phyloP scores from a whole-genome alignment of 1,140 invertebrate genomes.

The Hetaerina americana region DNA sequence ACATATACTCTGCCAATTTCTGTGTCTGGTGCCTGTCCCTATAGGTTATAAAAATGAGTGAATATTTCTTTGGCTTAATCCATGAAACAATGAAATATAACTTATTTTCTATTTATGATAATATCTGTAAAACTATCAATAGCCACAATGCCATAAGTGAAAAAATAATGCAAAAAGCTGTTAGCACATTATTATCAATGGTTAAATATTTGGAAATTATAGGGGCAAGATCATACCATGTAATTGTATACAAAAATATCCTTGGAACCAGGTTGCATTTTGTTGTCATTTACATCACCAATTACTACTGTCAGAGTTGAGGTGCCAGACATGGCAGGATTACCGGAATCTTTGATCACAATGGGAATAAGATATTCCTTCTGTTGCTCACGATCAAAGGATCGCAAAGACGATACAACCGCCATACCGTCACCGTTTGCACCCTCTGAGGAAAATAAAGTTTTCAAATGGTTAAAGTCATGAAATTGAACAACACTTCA shows the following conservation, averaged over 20 bases:
- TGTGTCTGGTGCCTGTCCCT: slow-evolving; percentile 81
- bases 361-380: slow-evolving; percentile 91
- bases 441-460: slow-evolving; percentile 48
- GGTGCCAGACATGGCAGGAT: slow-evolving; percentile 83
- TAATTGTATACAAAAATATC: slow-evolving; percentile 96
- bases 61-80: too few species aligned
- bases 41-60: slow-evolving; percentile 21
- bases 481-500: slow-evolving; percentile 4
- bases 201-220: too few species aligned
- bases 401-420: slow-evolving; percentile 74
- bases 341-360: slow-evolving; percentile 81
- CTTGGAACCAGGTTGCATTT: slow-evolving; percentile 91
- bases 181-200: too few species aligned
- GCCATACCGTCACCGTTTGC: slow-evolving; percentile 93
- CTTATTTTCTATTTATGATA: neutral
- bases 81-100: neutral
- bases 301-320: slow-evolving; percentile 91
- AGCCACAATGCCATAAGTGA: neutral
- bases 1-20: slow-evolving; percentile 92
- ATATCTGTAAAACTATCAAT: neutral
- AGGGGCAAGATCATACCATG: too few species aligned
- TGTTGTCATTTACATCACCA: slow-evolving; percentile 92
- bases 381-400: slow-evolving; percentile 89
- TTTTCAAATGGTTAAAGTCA: neutral
- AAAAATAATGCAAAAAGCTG: neutral